Evolutionary conservation across 2,113 vertebrate genomes (phyloP), one percentile per base, ranked within the genome.

Genomic region (Phaethon lepturus): DNA sequence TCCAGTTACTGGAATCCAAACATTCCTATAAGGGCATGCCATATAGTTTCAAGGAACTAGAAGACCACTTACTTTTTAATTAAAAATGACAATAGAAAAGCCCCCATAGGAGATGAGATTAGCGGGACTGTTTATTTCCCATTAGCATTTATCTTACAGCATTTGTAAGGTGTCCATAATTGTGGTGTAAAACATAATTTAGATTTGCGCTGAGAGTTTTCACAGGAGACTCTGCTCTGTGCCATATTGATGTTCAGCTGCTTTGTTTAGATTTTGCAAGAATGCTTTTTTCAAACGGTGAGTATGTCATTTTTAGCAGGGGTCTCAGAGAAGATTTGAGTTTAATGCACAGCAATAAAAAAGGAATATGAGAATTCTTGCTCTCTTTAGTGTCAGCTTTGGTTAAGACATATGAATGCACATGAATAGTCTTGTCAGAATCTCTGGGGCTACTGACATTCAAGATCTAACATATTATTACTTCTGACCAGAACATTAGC

Each of bases 311-410:
- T 95, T 91, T 90, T 88, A 96, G 86, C 93, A 94, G 58, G 73
- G 71, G 53, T 78, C 76, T 95, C 80, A 66, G 71, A 96, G 74
- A 85, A 91, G 76, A 95, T 87, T 31, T 47, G 95, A 85, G 84
- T 75, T 89, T 95, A 90, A 91, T 90, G 71, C 87, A 67, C 0
- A 0, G 93, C 91, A 86, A 94, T 97, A 96, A 97, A 94, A 95
- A 88, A 93, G 71, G 94, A 96, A 96, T 93, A 97, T 90, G 80
- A 95, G 96, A 79, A 93, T 95, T 95, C 95, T 96, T 91, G 45
- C 66, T 95, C 88, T 95, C 94, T 97, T 97, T 87, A 93, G 94
- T 97, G 96, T 97, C 96, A 96, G 96, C 93, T 97, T 94, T 91
- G 89, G 62, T 97, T 96, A 97, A 95, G 94, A 94, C 22, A 5